These are phyloP conservation scores for Notoglanidium macrostoma DNA, from an alignment of 2,797 vertebrate species.

Conservation along the genomic window DNA sequence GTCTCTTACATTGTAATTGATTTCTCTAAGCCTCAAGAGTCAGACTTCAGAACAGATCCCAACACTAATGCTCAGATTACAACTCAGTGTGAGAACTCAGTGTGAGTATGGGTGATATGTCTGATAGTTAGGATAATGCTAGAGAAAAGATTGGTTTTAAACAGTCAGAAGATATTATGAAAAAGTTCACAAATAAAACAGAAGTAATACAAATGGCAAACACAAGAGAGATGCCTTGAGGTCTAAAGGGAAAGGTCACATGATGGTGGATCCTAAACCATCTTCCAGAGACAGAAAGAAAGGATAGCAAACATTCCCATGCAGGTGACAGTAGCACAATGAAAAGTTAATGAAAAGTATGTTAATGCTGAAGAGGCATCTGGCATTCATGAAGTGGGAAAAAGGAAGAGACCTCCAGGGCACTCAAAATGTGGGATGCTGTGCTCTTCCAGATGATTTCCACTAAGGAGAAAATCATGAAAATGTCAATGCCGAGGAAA, in stretches of 20 bases:
- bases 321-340: constrained; percentile 33
- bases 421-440: constrained; percentile 87
- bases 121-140: not conserved
- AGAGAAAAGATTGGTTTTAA: not conserved
- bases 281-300: constrained; percentile 62
- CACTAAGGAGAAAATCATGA: constrained; percentile 43
- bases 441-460: constrained; percentile 85
- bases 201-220: not conserved
- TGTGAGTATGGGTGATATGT: not conserved
- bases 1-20: not conserved
- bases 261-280: not conserved
- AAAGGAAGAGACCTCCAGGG: constrained; percentile 54
- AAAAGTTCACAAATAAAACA: not conserved
- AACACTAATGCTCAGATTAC: not conserved
- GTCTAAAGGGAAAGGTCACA: not conserved
- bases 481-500: not conserved
- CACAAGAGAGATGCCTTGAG: not conserved
- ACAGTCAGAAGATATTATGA: not conserved
- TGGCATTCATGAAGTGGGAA: constrained; percentile 53
- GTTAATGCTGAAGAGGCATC: constrained; percentile 48
- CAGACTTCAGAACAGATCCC: not conserved
- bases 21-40: not conserved
- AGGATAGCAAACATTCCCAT: constrained; percentile 47
- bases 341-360: constrained; percentile 16
- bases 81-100: not conserved